Evolutionary conservation across 2,888 invertebrate genomes (phyloP), one percentile per base, ranked within the genome.

Genomic region (Keiferia lycopersicella): DNA sequence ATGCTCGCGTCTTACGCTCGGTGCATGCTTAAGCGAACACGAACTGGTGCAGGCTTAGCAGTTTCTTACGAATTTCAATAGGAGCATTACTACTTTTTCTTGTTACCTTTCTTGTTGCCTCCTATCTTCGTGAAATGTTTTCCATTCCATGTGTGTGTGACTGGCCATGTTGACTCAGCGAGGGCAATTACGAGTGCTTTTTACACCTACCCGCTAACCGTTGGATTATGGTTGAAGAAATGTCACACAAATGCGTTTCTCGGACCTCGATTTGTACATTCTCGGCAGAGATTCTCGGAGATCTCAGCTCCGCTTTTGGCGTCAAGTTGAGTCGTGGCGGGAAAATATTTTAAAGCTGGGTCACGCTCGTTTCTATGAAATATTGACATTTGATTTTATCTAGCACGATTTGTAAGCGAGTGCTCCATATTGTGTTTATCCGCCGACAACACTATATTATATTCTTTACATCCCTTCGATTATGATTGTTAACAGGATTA

Each of bases 191-290:
- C 81, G 78, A 67, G 74, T 73, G 85, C 89, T 91, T 88, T 91
- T 91, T 85, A 91, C 91, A 88, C 88, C 74, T 82, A 70, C 74
- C 71, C 70, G 86, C 85, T 91, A 91, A 91, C 76, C 69, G 87
- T 76, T 77, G 75, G 77, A 80, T 80, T 83, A 78, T 72, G 73
- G 65, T 72, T 71, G 77, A 77, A 73, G 82, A 86, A 82, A 84
- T 88, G 89, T 88, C 86, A 74, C 84, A 79, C 75, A 67, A 69
- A 77, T 76, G 75, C 56, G 69, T 70, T 80, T 79, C 79, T 71
- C 53, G 74, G 72, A 75, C 75, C 71, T 77, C 65, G 71, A 73
- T 74, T 74, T 68, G 38, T 20, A 34, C 51, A 39, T 41, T 62
- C 39, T 53, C 10, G 39, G 12, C 34, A 4, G 10, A 34, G 10